These are phyloP conservation scores for Phrynocephalus versicolor DNA, from an alignment of 2,113 vertebrate species.

Conservation along the genomic window DNA sequence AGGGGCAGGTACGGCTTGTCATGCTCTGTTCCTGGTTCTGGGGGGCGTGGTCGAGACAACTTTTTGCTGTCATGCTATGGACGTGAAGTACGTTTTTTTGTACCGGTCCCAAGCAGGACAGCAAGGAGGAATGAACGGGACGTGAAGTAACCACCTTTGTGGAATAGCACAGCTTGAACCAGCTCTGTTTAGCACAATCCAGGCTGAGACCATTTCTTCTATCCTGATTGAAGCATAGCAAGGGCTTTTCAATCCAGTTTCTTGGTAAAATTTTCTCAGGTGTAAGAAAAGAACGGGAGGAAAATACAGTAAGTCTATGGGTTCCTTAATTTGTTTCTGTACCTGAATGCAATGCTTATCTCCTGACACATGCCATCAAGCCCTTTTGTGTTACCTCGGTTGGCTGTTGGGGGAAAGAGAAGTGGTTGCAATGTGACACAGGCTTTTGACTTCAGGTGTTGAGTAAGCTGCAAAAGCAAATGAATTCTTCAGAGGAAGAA, in stretches of 20 bases:
- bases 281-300: not conserved
- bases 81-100: too few species aligned
- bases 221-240: not conserved
- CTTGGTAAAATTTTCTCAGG: not conserved
- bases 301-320: not conserved
- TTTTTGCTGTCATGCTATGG: too few species aligned
- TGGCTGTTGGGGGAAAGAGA: constrained; percentile 23
- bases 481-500: constrained; percentile 34
- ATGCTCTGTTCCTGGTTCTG: too few species aligned
- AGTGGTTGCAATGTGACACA: constrained; percentile 30
- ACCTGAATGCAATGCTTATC: constrained; percentile 20
- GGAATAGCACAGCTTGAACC: too few species aligned
- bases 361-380: not conserved
- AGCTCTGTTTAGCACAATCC: too few species aligned
- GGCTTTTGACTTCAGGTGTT: constrained; percentile 48
- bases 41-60: too few species aligned
- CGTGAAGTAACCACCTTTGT: too few species aligned
- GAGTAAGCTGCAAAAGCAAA: constrained; percentile 47
- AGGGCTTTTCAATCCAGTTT: constrained; percentile 1
- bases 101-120: too few species aligned
- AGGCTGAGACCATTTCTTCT: too few species aligned
- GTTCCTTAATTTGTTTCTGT: constrained; percentile 12
- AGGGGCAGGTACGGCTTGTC: too few species aligned
- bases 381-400: not conserved
- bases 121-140: too few species aligned